Conservation (phyloP, 2,113 vertebrate species). For the Rhinopomastus cyanomelas region DNA sequence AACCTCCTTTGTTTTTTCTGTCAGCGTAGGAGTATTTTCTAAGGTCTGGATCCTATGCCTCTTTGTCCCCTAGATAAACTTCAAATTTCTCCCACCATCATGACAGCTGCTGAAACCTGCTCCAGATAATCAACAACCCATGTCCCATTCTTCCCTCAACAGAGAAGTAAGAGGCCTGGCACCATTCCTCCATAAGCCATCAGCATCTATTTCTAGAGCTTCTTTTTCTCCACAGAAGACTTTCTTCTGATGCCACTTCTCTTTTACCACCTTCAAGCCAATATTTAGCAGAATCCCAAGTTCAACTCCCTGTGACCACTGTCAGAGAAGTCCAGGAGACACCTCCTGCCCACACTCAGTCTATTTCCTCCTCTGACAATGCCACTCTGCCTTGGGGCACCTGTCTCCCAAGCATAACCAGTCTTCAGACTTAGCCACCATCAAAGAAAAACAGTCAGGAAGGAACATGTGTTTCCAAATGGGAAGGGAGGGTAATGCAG, state of each 20-base stretch:
- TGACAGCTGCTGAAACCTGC: not conserved
- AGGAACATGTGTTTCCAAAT: not conserved
- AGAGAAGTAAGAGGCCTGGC: not conserved
- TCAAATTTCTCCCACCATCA: not conserved
- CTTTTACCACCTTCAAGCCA: not conserved
- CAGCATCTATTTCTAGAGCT: slow-evolving; percentile 1
- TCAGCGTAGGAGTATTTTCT: not conserved
- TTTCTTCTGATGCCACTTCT: not conserved
- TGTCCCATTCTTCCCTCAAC: not conserved
- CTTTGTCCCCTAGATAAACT: not conserved
- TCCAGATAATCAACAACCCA: not conserved
- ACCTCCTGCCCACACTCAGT: not conserved
- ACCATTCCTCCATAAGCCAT: not conserved
- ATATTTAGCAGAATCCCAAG: not conserved
- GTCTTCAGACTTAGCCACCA: not conserved
- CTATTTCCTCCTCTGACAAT: not conserved
- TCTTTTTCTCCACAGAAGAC: not conserved
- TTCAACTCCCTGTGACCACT: not conserved
- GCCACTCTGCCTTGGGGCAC: not conserved
- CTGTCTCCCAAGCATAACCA: not conserved
- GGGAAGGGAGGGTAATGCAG: not conserved
- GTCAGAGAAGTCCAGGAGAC: not conserved
- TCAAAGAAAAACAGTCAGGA: not conserved
- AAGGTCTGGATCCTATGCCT: not conserved
- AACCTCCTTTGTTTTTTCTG: not conserved